phyloP scores from a whole-genome alignment of 2,797 vertebrate species.

The Urosaurus nigricauda region DNA sequence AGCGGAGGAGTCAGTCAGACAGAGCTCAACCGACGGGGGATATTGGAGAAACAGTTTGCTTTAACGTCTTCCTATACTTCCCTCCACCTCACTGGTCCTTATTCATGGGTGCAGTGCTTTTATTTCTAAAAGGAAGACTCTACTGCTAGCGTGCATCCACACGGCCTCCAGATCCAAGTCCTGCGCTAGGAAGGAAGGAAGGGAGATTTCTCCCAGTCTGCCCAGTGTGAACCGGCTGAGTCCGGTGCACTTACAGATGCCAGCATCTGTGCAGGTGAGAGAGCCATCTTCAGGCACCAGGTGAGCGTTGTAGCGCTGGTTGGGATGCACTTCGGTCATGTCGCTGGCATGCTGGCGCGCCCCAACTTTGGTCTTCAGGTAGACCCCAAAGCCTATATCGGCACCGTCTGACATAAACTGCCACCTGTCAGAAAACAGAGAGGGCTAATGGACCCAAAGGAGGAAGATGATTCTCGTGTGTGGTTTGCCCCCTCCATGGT shows the following conservation, averaged over 20 bases:
- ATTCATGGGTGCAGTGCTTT: too few species aligned
- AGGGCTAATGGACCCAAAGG: background rate
- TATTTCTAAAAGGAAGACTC: too few species aligned
- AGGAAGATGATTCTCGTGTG: background rate
- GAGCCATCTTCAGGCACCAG: slow-evolving; percentile 94
- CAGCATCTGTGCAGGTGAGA: slow-evolving; percentile 87
- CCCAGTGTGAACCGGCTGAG: too few species aligned
- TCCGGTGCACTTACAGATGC: slow-evolving; percentile 88
- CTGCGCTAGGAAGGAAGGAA: background rate
- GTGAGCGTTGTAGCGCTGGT: slow-evolving; percentile 93
- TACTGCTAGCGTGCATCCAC: too few species aligned
- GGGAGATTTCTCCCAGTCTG: background rate
- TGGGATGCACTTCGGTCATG: slow-evolving; percentile 89
- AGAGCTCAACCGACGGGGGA: too few species aligned
- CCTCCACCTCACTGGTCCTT: too few species aligned
- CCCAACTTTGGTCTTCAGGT: slow-evolving; percentile 87
- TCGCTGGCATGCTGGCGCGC: slow-evolving; percentile 89
- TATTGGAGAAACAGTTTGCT: too few species aligned
- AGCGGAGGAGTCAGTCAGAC: too few species aligned
- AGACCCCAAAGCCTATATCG: slow-evolving; percentile 94
- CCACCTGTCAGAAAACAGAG: slow-evolving; percentile 82
- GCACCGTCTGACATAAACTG: slow-evolving; percentile 90
- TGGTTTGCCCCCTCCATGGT: too few species aligned
- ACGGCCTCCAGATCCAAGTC: too few species aligned
- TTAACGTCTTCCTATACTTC: too few species aligned